phyloP scores from a whole-genome alignment of 2,888 invertebrate species.

The Erebia ligea region DNA sequence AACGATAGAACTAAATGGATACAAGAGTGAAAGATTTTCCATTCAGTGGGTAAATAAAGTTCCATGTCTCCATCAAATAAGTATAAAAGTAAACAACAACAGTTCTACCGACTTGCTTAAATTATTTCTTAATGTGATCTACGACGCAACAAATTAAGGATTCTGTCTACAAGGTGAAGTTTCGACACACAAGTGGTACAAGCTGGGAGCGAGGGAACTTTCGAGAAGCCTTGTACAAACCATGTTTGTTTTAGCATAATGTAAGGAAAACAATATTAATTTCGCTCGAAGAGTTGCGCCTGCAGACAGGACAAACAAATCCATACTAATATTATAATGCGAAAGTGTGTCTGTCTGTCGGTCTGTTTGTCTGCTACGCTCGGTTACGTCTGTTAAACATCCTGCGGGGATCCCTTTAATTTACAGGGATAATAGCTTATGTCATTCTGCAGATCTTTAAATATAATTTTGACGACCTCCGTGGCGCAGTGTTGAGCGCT shows the following conservation, averaged over 20 bases:
- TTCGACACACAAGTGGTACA: slow-evolving; percentile 6
- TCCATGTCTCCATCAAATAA: neutral
- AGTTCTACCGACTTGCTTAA: neutral
- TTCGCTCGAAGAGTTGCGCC: slow-evolving; percentile 12
- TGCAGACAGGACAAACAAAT: slow-evolving; percentile 15
- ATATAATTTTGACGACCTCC: too few species aligned
- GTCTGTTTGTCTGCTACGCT: too few species aligned
- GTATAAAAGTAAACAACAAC: neutral
- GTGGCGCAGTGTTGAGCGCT: too few species aligned
- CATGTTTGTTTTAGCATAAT: slow-evolving; percentile 28
- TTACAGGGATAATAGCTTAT: too few species aligned
- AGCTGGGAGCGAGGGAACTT: slow-evolving; percentile 12
- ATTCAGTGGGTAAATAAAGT: neutral
- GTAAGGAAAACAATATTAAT: slow-evolving; percentile 34
- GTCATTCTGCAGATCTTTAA: too few species aligned
- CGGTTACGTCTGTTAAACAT: too few species aligned
- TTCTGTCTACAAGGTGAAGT: neutral
- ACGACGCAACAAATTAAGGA: slow-evolving; percentile 8
- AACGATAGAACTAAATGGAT: neutral
- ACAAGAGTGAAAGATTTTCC: neutral
- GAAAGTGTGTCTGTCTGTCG: neutral
- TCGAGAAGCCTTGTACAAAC: slow-evolving; percentile 11
- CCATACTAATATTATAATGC: neutral
- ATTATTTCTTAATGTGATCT: slow-evolving; percentile 3
- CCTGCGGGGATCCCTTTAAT: too few species aligned